Conservation (phyloP, 1,140 invertebrate genomes). For the Trichonephila inaurata region DNA sequence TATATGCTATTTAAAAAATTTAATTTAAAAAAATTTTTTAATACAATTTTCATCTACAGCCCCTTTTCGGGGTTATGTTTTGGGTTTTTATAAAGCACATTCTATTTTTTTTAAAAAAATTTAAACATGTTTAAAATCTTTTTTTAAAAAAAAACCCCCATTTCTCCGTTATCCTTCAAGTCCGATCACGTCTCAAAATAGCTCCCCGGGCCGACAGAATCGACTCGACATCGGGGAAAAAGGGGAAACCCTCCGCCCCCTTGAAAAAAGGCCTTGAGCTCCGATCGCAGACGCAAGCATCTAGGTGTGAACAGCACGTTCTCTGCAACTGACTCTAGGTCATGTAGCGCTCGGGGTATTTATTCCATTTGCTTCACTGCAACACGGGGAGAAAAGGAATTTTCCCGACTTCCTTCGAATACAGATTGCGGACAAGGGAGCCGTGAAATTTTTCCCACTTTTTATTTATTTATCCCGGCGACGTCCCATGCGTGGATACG, state of each 20-base stretch:
- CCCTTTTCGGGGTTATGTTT: no score
- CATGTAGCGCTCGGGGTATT: conserved; percentile 29
- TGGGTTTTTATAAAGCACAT: no score
- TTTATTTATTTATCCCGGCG: neutral
- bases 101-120: no score
- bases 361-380: neutral
- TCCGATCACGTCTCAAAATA: no score
- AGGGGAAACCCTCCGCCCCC: neutral
- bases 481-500: neutral
- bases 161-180: no score
- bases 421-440: neutral
- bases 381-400: neutral
- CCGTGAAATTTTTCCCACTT: neutral
- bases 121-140: no score
- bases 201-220: no score
- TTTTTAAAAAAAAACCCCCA: no score
- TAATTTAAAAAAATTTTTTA: no score
- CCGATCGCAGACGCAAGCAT: neutral
- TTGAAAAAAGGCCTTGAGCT: neutral
- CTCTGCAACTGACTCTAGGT: neutral
- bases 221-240: no score
- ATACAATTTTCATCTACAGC: no score
- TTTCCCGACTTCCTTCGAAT: neutral
- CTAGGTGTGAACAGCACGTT: neutral
- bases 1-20: no score